Conservation (phyloP, 2,888 invertebrate genomes). For the Ptilodon capucinus region DNA sequence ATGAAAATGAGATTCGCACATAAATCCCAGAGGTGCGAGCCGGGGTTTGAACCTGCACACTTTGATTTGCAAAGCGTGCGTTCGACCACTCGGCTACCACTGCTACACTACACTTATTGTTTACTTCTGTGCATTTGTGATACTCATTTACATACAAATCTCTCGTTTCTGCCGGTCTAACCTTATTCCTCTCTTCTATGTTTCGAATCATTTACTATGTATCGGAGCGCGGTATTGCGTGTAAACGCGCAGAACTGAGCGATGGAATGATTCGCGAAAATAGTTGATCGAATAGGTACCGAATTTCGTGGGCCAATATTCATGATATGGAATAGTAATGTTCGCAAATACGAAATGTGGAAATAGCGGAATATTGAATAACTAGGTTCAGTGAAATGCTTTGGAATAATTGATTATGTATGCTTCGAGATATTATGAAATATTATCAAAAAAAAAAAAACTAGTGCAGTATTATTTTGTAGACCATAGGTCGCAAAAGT, state of each 20-base stretch:
- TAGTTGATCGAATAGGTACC: conserved; percentile 17
- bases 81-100: too few species aligned
- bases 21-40: too few species aligned
- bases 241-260: conserved; percentile 19
- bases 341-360: neutral
- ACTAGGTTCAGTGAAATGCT: neutral
- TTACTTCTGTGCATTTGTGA: too few species aligned
- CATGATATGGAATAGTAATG: neutral
- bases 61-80: too few species aligned
- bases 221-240: conserved; percentile 11
- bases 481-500: too few species aligned
- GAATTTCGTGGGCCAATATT: neutral
- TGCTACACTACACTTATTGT: too few species aligned
- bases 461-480: neutral
- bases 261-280: conserved; percentile 29
- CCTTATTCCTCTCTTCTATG: too few species aligned
- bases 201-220: conserved; percentile 25
- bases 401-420: neutral
- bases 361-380: neutral
- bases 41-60: too few species aligned
- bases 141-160: too few species aligned
- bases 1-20: too few species aligned
- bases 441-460: too few species aligned
- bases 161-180: too few species aligned
- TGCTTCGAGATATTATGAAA: neutral